Conservation (phyloP, 2,797 vertebrate species). For the Brachymystax lenok region DNA sequence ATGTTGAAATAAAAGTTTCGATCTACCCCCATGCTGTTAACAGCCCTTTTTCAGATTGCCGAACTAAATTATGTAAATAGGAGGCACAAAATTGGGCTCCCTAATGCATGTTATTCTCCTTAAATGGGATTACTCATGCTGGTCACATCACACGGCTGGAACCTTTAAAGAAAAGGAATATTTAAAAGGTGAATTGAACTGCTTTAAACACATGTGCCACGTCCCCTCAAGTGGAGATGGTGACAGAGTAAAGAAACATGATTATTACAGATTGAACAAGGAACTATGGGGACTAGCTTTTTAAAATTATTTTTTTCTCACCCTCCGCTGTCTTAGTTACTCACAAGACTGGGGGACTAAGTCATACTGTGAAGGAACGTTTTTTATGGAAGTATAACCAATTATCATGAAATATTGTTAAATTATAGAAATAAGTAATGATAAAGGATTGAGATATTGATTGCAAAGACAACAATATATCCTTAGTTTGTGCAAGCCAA, state of each 20-base stretch:
- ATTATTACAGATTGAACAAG: slow-evolving; percentile 38
- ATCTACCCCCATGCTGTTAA: slow-evolving; percentile 67
- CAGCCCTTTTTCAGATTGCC: slow-evolving; percentile 72
- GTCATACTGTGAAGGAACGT: neutral
- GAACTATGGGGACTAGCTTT: slow-evolving; percentile 1
- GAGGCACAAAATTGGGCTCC: slow-evolving; percentile 55
- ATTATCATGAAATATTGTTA: neutral
- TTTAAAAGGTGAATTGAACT: slow-evolving; percentile 74
- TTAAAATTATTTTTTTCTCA: neutral
- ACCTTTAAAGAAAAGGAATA: slow-evolving; percentile 68
- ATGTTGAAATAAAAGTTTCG: slow-evolving; percentile 75
- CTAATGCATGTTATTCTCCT: slow-evolving; percentile 72
- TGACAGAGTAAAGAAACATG: slow-evolving; percentile 22
- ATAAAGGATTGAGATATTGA: neutral
- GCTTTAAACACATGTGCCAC: slow-evolving; percentile 50
- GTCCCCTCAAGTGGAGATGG: slow-evolving; percentile 22
- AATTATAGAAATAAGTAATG: neutral
- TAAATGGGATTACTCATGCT: slow-evolving; percentile 77
- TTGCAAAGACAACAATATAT: neutral
- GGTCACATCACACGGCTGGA: slow-evolving; percentile 69
- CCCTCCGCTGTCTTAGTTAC: neutral
- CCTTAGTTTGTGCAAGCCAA: slow-evolving; percentile 2
- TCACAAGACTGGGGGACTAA: slow-evolving; percentile 5
- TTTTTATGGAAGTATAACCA: neutral
- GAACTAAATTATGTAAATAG: slow-evolving; percentile 79